These are phyloP conservation scores for Ditylenchus weischeri DNA, from an alignment of 2,888 invertebrate species.

Conservation along the genomic window DNA sequence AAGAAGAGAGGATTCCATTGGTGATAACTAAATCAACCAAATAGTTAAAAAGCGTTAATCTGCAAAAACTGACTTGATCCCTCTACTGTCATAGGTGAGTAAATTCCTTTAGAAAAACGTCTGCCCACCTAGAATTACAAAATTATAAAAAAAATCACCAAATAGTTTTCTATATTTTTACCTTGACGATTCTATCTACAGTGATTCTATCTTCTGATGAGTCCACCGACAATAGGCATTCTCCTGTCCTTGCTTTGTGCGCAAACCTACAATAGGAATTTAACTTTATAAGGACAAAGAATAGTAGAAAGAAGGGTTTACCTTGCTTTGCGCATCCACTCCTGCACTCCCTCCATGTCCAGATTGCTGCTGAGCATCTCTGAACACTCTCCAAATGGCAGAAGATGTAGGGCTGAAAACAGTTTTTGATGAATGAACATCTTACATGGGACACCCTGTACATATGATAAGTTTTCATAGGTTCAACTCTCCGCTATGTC, in stretches of 20 bases:
- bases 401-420: slow-evolving; percentile 43
- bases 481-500: too few species aligned
- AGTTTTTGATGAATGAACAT: too few species aligned
- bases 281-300: not conserved
- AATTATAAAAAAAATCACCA: not conserved
- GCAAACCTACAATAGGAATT: slow-evolving; percentile 34
- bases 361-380: slow-evolving; percentile 28
- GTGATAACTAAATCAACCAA: slow-evolving; percentile 34
- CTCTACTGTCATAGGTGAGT: slow-evolving; percentile 57
- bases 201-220: slow-evolving; percentile 31
- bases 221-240: slow-evolving; percentile 50
- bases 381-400: slow-evolving; percentile 49
- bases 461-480: too few species aligned
- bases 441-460: too few species aligned
- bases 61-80: slow-evolving; percentile 32
- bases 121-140: slow-evolving; percentile 40
- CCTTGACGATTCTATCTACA: slow-evolving; percentile 47
- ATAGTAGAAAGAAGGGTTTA: not conserved
- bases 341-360: slow-evolving; percentile 33
- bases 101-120: slow-evolving; percentile 50
- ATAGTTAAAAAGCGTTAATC: too few species aligned
- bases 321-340: slow-evolving; percentile 36
- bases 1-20: slow-evolving; percentile 53
- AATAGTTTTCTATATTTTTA: slow-evolving; percentile 24
- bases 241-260: slow-evolving; percentile 41